Percentiles rank a stretch among this genome's conserved stretches.
These are phyloP conservation scores for Chelonus formosanus DNA, from an alignment of 2,888 invertebrate genomes.

Conservation along the genomic window DNA sequence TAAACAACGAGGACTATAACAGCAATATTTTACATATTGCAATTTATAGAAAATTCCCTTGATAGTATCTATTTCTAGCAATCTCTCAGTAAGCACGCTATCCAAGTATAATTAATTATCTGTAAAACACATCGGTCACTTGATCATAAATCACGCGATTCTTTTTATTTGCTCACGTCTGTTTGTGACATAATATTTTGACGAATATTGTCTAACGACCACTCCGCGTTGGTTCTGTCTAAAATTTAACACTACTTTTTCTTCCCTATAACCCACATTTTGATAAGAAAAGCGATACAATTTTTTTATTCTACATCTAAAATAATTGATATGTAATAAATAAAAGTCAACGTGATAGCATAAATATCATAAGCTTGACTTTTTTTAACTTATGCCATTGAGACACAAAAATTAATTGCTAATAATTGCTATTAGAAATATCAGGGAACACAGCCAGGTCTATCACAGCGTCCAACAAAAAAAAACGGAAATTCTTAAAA, in stretches of 20 bases:
- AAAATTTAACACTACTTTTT: background rate
- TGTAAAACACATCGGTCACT: constrained; percentile 48
- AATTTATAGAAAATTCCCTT: background rate
- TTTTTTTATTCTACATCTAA: too few relatives aligned
- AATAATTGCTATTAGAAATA: background rate
- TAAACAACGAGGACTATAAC: too few relatives aligned
- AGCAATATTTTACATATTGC: too few relatives aligned
- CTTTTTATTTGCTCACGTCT: constrained; percentile 33
- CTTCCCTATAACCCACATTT: background rate
- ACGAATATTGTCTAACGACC: constrained; percentile 49
- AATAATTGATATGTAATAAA: too few relatives aligned
- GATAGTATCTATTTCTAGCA: constrained; percentile 30
- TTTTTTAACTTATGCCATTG: constrained; percentile 13
- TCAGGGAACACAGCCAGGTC: background rate
- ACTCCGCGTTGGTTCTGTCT: background rate
- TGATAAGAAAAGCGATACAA: background rate
- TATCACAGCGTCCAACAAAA: background rate
- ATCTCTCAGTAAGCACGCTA: constrained; percentile 35
- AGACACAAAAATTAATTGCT: background rate
- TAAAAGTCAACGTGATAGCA: too few relatives aligned
- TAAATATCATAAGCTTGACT: too few relatives aligned
- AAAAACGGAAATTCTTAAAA: constrained; percentile 28
- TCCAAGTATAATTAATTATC: constrained; percentile 54
- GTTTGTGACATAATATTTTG: constrained; percentile 45
- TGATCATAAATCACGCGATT: constrained; percentile 48